Evolutionary conservation across 2,113 vertebrate genomes (phyloP).

Genomic region (Dinomys branickii): DNA sequence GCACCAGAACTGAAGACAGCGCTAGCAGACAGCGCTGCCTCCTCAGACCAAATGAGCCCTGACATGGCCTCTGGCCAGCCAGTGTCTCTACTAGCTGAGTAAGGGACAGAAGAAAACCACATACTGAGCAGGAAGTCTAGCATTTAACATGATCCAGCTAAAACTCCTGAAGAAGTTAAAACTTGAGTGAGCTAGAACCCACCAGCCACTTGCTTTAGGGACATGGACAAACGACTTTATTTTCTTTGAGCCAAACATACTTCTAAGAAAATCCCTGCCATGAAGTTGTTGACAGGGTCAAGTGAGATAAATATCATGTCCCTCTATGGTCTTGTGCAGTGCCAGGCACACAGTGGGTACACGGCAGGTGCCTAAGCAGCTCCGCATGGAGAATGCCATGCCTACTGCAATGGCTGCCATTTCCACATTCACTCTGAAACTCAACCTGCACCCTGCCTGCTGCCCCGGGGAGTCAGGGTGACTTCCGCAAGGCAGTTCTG

Average conservation of each 20-base stretch:
- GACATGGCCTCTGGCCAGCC: neutral
- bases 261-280: neutral
- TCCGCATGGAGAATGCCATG: too few relatives aligned
- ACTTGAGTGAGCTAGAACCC: neutral
- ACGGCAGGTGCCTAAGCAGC: neutral
- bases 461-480: neutral
- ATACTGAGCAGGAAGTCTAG: neutral
- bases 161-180: neutral
- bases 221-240: neutral
- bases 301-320: neutral
- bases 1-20: neutral
- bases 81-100: neutral
- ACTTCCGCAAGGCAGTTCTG: neutral
- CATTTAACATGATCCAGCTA: neutral
- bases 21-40: neutral
- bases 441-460: neutral
- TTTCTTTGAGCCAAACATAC: neutral
- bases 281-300: neutral
- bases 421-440: neutral
- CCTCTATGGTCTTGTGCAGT: neutral
- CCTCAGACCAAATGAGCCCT: neutral
- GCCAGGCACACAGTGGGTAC: rapidly evolving
- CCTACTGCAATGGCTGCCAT: neutral
- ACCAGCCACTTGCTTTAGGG: neutral
- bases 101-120: neutral